Percentiles rank a stretch among this genome's conserved stretches.
Evolutionary conservation across 1,140 invertebrate species (phyloP).

Genomic region (Drosophila grimshawi): DNA sequence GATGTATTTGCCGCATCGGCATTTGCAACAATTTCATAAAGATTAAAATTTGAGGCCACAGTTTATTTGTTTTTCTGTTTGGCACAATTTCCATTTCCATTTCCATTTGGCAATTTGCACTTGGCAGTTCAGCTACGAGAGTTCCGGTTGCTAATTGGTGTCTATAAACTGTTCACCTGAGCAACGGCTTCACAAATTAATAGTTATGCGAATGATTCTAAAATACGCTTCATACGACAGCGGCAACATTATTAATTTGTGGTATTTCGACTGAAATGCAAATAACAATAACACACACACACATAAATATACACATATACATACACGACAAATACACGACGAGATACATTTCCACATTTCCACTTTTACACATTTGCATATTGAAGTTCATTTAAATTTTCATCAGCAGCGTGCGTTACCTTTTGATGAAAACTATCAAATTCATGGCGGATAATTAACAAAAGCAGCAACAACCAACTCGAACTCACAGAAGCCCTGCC

Average conservation of each 20-base stretch:
- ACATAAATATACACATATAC: slow-evolving; percentile 7
- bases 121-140: slow-evolving; percentile 8
- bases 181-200: slow-evolving; percentile 44
- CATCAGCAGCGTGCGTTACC: slow-evolving; percentile 34
- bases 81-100: neutral
- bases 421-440: slow-evolving; percentile 60
- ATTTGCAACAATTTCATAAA: slow-evolving; percentile 25
- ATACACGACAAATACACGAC: too few relatives aligned
- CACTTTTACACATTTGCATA: slow-evolving; percentile 53
- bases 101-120: neutral
- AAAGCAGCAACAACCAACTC: slow-evolving; percentile 17
- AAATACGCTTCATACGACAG: slow-evolving; percentile 19
- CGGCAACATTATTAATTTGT: slow-evolving; percentile 50
- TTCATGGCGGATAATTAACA: slow-evolving; percentile 57
- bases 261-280: slow-evolving; percentile 46
- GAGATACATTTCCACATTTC: slow-evolving; percentile 27
- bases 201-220: slow-evolving; percentile 10
- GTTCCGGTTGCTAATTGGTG: slow-evolving; percentile 44
- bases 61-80: slow-evolving; percentile 16
- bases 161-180: slow-evolving; percentile 35
- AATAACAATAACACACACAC: slow-evolving; percentile 31
- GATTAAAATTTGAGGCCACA: slow-evolving; percentile 35
- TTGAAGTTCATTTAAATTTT: slow-evolving; percentile 50
- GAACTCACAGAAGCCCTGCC: neutral
- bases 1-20: slow-evolving; percentile 4